Percentiles rank a stretch among this genome's conserved stretches.
phyloP scores from a whole-genome alignment of 2,888 invertebrate genomes.

The Drosophila nr. perissopoda region DNA sequence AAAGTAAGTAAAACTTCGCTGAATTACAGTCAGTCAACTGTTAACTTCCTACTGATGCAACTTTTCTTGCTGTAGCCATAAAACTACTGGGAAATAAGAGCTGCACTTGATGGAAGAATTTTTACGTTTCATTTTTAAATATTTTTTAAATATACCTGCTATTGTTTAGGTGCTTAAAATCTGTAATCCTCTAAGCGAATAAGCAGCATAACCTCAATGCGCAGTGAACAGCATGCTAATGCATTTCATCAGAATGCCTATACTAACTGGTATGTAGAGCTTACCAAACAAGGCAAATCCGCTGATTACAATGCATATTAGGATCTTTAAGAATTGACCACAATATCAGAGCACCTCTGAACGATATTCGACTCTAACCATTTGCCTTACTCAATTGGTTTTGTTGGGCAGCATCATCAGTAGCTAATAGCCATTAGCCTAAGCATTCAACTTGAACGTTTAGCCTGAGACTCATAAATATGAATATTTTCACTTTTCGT shows the following conservation, averaged over 20 bases:
- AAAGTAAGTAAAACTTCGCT: background rate
- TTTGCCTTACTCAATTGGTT: background rate
- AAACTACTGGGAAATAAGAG: no score
- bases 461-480: conserved; percentile 35
- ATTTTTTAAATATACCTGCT: no score
- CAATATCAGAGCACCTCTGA: background rate
- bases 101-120: background rate
- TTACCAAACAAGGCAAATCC: background rate
- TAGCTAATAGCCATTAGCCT: background rate
- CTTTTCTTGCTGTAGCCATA: background rate
- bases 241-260: background rate
- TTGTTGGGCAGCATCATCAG: background rate
- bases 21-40: background rate
- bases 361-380: background rate
- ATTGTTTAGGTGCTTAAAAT: no score
- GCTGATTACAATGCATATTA: background rate
- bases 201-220: background rate
- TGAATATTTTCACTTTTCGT: conserved; percentile 70
- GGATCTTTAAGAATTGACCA: background rate
- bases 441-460: conserved; percentile 9
- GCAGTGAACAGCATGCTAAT: background rate
- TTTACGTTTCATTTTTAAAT: background rate
- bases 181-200: background rate
- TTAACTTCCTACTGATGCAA: no score
- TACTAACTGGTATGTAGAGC: background rate